Evolutionary conservation across 2,797 vertebrate genomes (phyloP).

Genomic region (Tympanoctomys barrerae): DNA sequence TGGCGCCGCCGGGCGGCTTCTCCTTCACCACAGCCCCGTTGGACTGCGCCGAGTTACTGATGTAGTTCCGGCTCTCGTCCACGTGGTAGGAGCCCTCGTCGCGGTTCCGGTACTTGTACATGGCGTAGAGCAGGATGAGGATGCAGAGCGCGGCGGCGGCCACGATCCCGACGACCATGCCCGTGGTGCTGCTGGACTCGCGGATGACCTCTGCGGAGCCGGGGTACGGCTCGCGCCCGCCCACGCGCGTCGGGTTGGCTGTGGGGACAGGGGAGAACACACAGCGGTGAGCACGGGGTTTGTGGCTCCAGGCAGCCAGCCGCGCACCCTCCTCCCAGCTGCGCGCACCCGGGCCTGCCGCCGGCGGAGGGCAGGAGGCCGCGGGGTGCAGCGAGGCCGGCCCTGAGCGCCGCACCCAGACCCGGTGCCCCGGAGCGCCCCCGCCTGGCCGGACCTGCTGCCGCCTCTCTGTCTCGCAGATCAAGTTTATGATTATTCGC

Average conservation of each 20-base stretch:
- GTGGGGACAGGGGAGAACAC: constrained; percentile 80
- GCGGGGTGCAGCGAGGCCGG: not conserved
- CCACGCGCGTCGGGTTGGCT: constrained; percentile 96
- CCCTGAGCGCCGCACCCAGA: not conserved
- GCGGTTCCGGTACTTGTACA: constrained; percentile 99
- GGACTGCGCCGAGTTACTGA: constrained; percentile 99
- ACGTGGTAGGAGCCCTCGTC: constrained; percentile 99
- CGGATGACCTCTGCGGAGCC: constrained; percentile 95
- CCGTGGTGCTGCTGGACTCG: constrained; percentile 98
- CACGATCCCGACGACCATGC: constrained; percentile 99
- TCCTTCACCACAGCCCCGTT: constrained; percentile 98
- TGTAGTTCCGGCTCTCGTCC: constrained; percentile 99
- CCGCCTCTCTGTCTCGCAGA: not conserved
- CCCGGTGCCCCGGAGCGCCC: not conserved
- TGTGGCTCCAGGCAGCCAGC: not conserved
- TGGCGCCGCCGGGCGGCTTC: constrained; percentile 95
- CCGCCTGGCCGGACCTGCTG: not conserved
- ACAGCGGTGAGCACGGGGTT: constrained; percentile 77
- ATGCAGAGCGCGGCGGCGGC: constrained; percentile 98
- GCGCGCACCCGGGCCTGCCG: not conserved
- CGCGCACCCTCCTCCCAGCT: not conserved
- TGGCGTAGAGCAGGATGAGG: constrained; percentile 99
- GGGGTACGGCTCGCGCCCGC: constrained; percentile 91
- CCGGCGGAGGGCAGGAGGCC: not conserved
- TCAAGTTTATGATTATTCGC: not conserved